Percentiles rank a stretch among this genome's conserved stretches.
phyloP scores from a whole-genome alignment of 2,797 vertebrate genomes.

The Jordanella pulchra region DNA sequence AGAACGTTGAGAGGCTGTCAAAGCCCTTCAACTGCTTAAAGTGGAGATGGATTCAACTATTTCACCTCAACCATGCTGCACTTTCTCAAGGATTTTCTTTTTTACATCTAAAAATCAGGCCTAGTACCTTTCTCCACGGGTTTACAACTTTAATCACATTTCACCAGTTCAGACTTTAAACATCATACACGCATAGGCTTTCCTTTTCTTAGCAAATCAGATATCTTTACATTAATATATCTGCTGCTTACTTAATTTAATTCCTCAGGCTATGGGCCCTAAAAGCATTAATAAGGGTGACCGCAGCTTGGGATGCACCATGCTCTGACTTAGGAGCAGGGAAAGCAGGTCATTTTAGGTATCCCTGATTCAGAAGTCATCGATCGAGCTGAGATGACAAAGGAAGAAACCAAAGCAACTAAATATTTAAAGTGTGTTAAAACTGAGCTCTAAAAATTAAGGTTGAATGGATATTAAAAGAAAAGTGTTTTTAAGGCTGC shows the following conservation, averaged over 20 bases:
- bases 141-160: constrained; percentile 58
- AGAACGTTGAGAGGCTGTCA: constrained; percentile 45
- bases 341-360: constrained; percentile 22
- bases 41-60: constrained; percentile 21
- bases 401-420: constrained; percentile 30
- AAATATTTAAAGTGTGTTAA: constrained; percentile 26
- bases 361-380: constrained; percentile 29
- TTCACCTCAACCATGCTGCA: constrained; percentile 22
- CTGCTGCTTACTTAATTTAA: background rate
- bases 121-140: constrained; percentile 39
- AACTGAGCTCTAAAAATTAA: constrained; percentile 4
- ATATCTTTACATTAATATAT: constrained; percentile 16
- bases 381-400: constrained; percentile 4
- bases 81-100: constrained; percentile 31
- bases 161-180: constrained; percentile 30
- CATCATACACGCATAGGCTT: constrained; percentile 21
- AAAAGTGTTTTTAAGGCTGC: constrained; percentile 26
- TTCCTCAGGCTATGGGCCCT: too few relatives aligned
- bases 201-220: constrained; percentile 17
- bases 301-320: background rate
- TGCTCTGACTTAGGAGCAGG: constrained; percentile 13
- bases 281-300: constrained; percentile 38
- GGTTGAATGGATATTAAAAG: constrained; percentile 7
- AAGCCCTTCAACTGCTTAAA: constrained; percentile 3
- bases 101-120: constrained; percentile 23